Base-by-base conservation (phyloP, 2,113 vertebrate genomes). In the Ia io region DNA sequence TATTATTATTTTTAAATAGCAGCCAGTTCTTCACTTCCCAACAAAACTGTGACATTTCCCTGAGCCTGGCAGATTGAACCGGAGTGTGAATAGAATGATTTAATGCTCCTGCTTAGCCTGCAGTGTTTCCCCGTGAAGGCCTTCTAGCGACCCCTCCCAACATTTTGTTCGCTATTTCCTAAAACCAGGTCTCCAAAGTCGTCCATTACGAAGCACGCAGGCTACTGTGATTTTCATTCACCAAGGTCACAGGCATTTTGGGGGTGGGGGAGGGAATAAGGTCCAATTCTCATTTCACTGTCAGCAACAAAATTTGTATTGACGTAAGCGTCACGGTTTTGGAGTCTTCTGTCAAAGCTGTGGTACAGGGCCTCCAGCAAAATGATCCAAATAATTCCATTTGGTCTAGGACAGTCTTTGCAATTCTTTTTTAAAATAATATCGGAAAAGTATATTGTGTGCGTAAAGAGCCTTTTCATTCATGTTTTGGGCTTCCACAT, bases 41-140 rank as follows among this genome's bases (percentile, higher is more conserved):
- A 14, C 3, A 80, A 96, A 98, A 94, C 97, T 97, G 89, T 98
- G 98, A 97, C 97, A 98, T 96, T 88, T 37, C 69, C 73, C 42
- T 59, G 90, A 96, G 91, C 91, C 70, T 84, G 91, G 96, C 94
- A 97, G 90, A 96, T 88, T 86, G 95, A 95, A 91, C 40, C 40
- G 77, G 76, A 90, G 91, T 77, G 77, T 84, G 83, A 96, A 96
- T 32, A 84, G 32, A 6, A 84, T 0, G 32, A 95, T 73, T 95
- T 87, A 83, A 92, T 82, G 77, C 53, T 83, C 47, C 94, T 93
- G 93, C 11, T 44, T 65, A 11, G 65, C 71, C 90, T 82, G 20
- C 65, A 74, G 3, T 42, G 37, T 77, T 94, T 95, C 70, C 42
- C 80, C 90, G 84, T 78, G 65, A 78, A 96, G 30, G 6, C 44